A percentile compares a stretch with the other conserved stretches of the same genome.
These are phyloP conservation scores for Parapsyche elsis DNA, from an alignment of 1,140 invertebrate genomes.

Conservation along the genomic window DNA sequence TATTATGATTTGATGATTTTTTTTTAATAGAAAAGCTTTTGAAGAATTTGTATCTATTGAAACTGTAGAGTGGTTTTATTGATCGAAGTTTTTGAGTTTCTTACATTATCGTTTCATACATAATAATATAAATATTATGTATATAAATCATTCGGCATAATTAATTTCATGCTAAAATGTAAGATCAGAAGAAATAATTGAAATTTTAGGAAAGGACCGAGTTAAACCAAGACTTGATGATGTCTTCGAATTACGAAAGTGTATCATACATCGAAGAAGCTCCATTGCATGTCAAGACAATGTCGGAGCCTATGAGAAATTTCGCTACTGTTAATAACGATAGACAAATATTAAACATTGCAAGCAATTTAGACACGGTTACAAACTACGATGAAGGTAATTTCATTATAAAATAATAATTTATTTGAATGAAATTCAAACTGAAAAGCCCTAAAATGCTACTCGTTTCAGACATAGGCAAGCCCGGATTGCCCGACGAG, in stretches of 20 bases:
- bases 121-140: too few relatives aligned
- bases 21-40: too few relatives aligned
- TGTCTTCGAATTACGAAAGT: neutral
- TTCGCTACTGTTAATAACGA: constrained; percentile 25
- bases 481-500: constrained; percentile 70
- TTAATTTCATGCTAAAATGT: neutral
- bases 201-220: constrained; percentile 14
- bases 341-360: constrained; percentile 8
- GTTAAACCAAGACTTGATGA: neutral
- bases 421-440: neutral
- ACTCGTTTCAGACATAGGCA: constrained; percentile 59
- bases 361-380: neutral
- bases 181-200: neutral
- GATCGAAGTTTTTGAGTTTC: too few relatives aligned
- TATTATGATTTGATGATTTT: too few relatives aligned
- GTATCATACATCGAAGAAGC: constrained; percentile 5
- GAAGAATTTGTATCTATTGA: too few relatives aligned
- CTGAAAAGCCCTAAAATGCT: too few relatives aligned
- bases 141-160: too few relatives aligned
- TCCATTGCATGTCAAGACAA: constrained; percentile 24
- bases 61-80: too few relatives aligned
- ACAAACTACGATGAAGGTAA: neutral
- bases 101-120: too few relatives aligned
- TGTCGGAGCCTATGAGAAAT: constrained; percentile 15
- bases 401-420: neutral